Conservation (phyloP, 2,888 invertebrate genomes). For the Protodeltote pygarga region DNA sequence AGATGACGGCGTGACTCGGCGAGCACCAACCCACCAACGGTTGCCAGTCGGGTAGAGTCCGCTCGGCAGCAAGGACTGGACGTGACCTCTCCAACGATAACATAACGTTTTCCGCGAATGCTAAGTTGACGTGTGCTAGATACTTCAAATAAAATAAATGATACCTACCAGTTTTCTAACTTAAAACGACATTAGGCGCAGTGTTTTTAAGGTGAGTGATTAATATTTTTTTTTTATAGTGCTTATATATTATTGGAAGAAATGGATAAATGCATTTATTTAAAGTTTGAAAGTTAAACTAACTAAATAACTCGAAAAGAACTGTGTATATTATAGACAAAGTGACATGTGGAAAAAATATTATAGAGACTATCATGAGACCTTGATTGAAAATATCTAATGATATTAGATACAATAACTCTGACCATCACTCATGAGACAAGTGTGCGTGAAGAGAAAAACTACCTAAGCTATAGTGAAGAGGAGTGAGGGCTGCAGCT, state of each 20-base stretch:
- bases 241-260: not conserved
- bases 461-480: too few species aligned
- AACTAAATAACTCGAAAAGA: not conserved
- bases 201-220: conserved; percentile 33
- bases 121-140: conserved; percentile 39
- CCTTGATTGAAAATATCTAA: too few species aligned
- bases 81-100: conserved; percentile 47
- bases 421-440: too few species aligned
- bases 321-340: too few species aligned
- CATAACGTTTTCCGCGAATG: conserved; percentile 58
- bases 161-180: conserved; percentile 37
- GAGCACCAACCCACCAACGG: conserved; percentile 57
- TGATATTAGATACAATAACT: too few species aligned
- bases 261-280: not conserved
- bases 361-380: too few species aligned
- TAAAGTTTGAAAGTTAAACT: not conserved
- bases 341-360: too few species aligned
- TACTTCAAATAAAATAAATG: conserved; percentile 58
- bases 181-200: conserved; percentile 13
- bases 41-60: conserved; percentile 71
- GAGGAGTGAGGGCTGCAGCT: too few species aligned
- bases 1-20: conserved; percentile 71
- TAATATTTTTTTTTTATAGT: not conserved
- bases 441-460: too few species aligned
- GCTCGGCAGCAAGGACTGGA: conserved; percentile 65